A percentile compares a stretch with the other conserved stretches of the same genome.
Conservation (phyloP, 2,888 invertebrate species). For the Bimastos eiseni region DNA sequence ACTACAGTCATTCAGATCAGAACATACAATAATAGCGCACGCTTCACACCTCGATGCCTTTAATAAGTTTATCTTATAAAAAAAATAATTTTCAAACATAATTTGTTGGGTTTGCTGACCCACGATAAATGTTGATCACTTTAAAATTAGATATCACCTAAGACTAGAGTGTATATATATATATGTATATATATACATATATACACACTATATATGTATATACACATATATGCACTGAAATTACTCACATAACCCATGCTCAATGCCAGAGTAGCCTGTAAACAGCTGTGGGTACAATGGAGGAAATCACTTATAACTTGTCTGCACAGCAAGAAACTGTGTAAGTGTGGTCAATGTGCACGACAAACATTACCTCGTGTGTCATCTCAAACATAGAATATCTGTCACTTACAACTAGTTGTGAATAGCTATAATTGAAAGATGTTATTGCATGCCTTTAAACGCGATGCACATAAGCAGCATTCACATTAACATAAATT, state of each 20-base stretch:
- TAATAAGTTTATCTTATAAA: too few relatives aligned
- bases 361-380: background rate
- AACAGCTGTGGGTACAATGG: background rate
- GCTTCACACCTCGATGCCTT: background rate
- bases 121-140: background rate
- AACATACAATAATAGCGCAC: background rate
- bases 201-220: too few relatives aligned
- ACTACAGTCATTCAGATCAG: background rate
- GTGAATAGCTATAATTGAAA: background rate
- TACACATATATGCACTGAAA: too few relatives aligned
- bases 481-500: background rate
- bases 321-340: background rate
- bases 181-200: background rate
- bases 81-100: background rate
- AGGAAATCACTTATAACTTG: background rate
- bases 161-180: background rate
- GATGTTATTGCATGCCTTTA: background rate
- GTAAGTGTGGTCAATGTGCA: background rate
- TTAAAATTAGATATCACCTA: background rate
- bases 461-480: background rate
- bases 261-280: too few relatives aligned
- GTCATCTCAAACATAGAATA: background rate
- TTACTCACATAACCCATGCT: too few relatives aligned
- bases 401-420: background rate
- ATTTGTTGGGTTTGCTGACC: background rate